These are phyloP conservation scores for Sapajus apella DNA, from an alignment of 2,113 vertebrate species.

Conservation along the genomic window DNA sequence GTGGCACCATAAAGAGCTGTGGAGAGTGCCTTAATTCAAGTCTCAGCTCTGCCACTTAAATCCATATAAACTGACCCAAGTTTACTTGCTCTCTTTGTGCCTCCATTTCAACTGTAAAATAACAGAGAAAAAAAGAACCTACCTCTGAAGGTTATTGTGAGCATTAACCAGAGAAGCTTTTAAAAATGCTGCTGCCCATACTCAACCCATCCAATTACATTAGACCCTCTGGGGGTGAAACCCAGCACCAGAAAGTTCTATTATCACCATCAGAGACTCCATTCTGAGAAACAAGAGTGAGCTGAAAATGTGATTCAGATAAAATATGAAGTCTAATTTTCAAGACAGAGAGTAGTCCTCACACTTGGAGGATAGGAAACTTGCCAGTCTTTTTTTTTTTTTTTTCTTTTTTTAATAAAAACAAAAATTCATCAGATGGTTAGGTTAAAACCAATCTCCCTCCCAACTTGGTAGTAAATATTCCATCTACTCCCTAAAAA, in stretches of 20 bases:
- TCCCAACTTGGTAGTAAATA: conserved; percentile 67
- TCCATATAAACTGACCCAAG: background rate
- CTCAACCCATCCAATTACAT: background rate
- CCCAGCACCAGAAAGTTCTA: background rate
- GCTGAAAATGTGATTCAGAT: conserved; percentile 17
- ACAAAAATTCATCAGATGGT: conserved; percentile 52
- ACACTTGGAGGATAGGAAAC: background rate
- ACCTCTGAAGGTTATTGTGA: background rate
- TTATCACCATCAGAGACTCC: background rate
- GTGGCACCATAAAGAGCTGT: background rate
- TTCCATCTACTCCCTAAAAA: conserved; percentile 56
- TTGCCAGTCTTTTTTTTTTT: background rate
- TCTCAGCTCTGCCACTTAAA: background rate
- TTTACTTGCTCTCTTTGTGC: background rate
- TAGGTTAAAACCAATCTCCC: conserved; percentile 48
- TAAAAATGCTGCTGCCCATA: background rate
- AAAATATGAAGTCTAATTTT: conserved; percentile 43
- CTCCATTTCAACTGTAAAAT: conserved; percentile 23
- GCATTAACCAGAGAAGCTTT: background rate
- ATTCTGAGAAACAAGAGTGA: background rate
- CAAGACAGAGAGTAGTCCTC: background rate
- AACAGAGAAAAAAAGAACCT: background rate
- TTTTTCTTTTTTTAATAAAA: background rate
- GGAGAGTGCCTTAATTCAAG: background rate
- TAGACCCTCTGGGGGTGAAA: background rate